Evolutionary conservation across 23 tunicate species (phyloP).

Genomic region (Aplidium turbinatum): DNA sequence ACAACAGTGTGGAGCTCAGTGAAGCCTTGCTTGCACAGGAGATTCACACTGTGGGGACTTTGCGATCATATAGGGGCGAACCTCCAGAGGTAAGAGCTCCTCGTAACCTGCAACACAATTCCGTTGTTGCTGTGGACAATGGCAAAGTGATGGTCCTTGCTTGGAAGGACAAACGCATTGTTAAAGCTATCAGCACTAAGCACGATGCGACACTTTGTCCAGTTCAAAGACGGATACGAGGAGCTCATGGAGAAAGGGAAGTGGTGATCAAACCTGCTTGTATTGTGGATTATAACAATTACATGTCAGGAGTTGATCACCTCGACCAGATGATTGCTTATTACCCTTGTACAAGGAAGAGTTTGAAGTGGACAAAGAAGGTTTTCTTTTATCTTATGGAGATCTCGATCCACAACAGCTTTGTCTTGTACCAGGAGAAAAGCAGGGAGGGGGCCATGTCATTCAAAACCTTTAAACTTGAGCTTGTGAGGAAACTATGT

Average conservation of each 20-base stretch:
- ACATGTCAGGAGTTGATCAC: slow-evolving; percentile 44
- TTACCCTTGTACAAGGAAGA: slow-evolving; percentile 34
- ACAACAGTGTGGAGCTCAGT: slow-evolving; percentile 37
- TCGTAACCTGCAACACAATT: slow-evolving; percentile 8
- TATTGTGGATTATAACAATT: slow-evolving; percentile 26
- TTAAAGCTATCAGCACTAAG: slow-evolving; percentile 46
- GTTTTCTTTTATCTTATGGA: slow-evolving; percentile 38
- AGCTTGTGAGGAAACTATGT: slow-evolving; percentile 27
- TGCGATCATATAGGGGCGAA: slow-evolving; percentile 7
- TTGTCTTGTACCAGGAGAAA: slow-evolving; percentile 11
- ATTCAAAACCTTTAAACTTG: neutral
- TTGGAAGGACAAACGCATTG: slow-evolving; percentile 42
- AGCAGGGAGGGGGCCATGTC: slow-evolving; percentile 13
- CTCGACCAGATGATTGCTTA: slow-evolving; percentile 39
- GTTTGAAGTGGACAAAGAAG: slow-evolving; percentile 37
- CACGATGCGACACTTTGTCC: slow-evolving; percentile 20
- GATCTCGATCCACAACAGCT: slow-evolving; percentile 34
- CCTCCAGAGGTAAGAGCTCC: slow-evolving; percentile 12
- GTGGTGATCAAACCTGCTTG: slow-evolving; percentile 23
- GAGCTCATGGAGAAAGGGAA: slow-evolving; percentile 16
- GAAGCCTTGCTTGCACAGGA: slow-evolving; percentile 17
- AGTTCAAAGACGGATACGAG: slow-evolving; percentile 15
- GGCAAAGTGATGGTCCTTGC: slow-evolving; percentile 26
- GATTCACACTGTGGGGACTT: slow-evolving; percentile 35
- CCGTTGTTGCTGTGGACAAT: slow-evolving; percentile 12